Percentiles rank a stretch among this genome's conserved stretches.
These are phyloP conservation scores for Hypocryptadius cinnamomeus DNA, from an alignment of 2,113 vertebrate genomes.

Conservation along the genomic window DNA sequence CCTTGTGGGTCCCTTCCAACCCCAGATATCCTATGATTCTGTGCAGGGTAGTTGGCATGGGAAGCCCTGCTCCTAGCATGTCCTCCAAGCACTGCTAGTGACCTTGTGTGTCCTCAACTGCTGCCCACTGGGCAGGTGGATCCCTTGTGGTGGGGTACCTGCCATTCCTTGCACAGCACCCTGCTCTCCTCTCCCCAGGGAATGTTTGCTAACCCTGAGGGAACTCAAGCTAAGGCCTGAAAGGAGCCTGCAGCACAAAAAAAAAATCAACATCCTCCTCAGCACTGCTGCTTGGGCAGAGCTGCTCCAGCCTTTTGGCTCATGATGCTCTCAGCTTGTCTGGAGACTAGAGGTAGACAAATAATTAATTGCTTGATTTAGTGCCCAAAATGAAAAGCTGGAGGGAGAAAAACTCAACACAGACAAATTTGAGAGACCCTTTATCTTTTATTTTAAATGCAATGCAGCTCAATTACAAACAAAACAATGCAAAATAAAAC, in stretches of 20 bases:
- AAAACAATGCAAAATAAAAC: background rate
- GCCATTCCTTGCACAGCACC: background rate
- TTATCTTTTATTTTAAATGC: background rate
- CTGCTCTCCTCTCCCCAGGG: background rate
- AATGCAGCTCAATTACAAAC: background rate
- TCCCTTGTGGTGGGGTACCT: background rate
- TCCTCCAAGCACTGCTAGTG: background rate
- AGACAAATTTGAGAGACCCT: background rate
- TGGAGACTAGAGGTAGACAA: conserved; percentile 7
- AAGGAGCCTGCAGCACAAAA: background rate
- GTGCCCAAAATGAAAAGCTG: conserved; percentile 8
- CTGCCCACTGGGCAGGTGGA: accelerated
- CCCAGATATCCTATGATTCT: background rate
- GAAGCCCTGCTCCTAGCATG: background rate
- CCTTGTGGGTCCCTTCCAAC: background rate
- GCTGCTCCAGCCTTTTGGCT: background rate
- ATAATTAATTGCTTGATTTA: conserved; percentile 33
- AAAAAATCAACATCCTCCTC: background rate
- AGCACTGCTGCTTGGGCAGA: background rate
- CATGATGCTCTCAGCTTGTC: background rate
- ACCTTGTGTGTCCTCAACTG: background rate
- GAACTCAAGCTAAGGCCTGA: background rate
- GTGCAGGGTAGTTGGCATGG: background rate
- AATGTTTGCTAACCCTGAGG: background rate
- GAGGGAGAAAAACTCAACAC: background rate